A percentile compares a stretch with the other conserved stretches of the same genome.
phyloP scores from a whole-genome alignment of 2,113 vertebrate genomes.

The Oplegnathus fasciatus region DNA sequence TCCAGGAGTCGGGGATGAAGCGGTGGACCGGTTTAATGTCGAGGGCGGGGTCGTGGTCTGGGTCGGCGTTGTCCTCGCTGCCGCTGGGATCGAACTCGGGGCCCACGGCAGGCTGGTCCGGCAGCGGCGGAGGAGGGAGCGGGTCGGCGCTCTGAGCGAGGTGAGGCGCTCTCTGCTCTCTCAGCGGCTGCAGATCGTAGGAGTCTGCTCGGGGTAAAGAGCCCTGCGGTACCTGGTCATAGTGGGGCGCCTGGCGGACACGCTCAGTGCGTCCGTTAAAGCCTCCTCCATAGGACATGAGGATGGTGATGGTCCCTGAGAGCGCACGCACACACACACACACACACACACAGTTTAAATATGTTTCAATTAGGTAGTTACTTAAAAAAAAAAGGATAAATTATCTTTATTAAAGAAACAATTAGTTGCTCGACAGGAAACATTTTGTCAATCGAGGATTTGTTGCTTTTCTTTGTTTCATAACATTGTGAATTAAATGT shows the following conservation, averaged over 20 bases:
- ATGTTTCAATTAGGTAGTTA: too few species aligned
- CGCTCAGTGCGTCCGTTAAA: conserved; percentile 78
- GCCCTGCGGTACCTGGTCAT: conserved; percentile 82
- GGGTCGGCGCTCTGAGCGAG: conserved; percentile 85
- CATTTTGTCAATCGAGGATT: too few species aligned
- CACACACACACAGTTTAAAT: neutral
- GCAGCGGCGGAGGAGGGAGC: conserved; percentile 91
- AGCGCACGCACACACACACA: neutral
- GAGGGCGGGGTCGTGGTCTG: conserved; percentile 72
- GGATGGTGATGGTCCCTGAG: conserved; percentile 79
- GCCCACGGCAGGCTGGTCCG: conserved; percentile 89
- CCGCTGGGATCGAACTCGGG: conserved; percentile 81
- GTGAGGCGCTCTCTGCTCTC: conserved; percentile 62
- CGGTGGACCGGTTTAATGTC: conserved; percentile 94
- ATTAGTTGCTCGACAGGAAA: too few species aligned
- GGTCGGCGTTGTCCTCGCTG: conserved; percentile 75
- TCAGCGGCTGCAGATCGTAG: conserved; percentile 64
- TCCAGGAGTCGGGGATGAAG: conserved; percentile 98
- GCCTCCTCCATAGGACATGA: conserved; percentile 83
- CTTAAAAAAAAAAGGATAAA: too few species aligned
- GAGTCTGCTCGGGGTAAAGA: conserved; percentile 48
- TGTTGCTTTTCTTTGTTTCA: too few species aligned
- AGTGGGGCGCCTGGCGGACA: conserved; percentile 74
- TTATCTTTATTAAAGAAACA: too few species aligned
- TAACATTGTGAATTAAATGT: too few species aligned